Percentiles rank a stretch among this genome's conserved stretches.
Conservation (phyloP, 1,140 invertebrate species). For the Melanaphis sacchari region DNA sequence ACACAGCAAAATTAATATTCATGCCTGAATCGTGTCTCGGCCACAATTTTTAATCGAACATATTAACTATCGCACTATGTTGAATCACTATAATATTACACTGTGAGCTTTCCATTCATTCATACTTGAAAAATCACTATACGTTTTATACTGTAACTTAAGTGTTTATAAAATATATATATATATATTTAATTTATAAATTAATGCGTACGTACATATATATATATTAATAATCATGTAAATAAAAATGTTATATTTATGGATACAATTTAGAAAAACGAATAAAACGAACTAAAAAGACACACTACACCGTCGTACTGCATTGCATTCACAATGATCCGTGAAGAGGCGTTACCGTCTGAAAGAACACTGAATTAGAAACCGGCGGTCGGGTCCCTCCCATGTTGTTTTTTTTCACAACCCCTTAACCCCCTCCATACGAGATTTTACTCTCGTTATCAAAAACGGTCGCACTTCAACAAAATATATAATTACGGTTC, state of each 20-base stretch:
- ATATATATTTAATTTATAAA: constrained; percentile 23
- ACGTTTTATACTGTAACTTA: not conserved
- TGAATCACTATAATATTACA: not conserved
- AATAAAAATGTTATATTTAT: constrained; percentile 7
- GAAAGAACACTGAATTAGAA: constrained; percentile 56
- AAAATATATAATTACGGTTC: constrained; percentile 27
- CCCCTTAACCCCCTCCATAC: constrained; percentile 46
- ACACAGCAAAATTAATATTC: constrained; percentile 20
- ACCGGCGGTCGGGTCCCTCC: constrained; percentile 50
- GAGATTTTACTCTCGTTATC: constrained; percentile 41
- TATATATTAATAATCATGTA: not conserved
- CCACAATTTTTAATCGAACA: constrained; percentile 25
- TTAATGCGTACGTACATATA: not conserved
- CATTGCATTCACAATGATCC: constrained; percentile 35
- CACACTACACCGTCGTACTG: not conserved
- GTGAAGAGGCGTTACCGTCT: constrained; percentile 55
- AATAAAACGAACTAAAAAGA: constrained; percentile 18
- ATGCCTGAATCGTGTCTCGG: constrained; percentile 28
- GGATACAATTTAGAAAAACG: not conserved
- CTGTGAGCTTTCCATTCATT: not conserved
- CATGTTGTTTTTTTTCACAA: constrained; percentile 56
- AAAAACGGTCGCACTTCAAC: not conserved
- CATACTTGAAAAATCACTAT: not conserved
- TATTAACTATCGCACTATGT: not conserved
- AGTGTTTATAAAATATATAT: constrained; percentile 21